phyloP scores from a whole-genome alignment of 92 coral and sea anemone species.

The Epizoanthus ramosus region DNA sequence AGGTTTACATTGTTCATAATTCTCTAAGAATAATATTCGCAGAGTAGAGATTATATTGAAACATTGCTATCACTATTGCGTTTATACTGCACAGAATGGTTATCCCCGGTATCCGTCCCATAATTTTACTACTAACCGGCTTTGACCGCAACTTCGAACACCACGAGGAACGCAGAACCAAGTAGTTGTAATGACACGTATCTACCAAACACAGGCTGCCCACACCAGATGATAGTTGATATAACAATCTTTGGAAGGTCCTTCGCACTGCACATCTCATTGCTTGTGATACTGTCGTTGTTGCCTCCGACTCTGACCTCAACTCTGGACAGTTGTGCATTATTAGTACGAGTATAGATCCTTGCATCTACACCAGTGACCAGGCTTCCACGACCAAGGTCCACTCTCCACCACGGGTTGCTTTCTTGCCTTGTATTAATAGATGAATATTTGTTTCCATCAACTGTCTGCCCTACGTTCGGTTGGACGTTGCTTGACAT shows the following conservation, averaged over 20 bases:
- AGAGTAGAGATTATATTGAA: no score
- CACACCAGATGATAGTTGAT: background rate
- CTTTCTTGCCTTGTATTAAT: background rate
- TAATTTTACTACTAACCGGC: no score
- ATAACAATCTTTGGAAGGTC: no score
- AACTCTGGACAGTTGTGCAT: background rate
- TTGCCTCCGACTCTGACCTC: constrained; percentile 1
- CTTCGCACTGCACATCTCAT: background rate
- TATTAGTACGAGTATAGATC: background rate
- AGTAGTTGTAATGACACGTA: background rate
- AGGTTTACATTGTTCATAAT: no score
- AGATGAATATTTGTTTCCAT: background rate
- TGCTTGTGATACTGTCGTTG: background rate
- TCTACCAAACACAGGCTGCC: background rate
- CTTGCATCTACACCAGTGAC: background rate
- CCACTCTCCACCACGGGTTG: background rate
- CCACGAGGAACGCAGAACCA: background rate
- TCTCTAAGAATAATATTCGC: no score
- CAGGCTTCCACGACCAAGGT: constrained; percentile 23
- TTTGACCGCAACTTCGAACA: no score
- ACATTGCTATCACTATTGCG: no score
- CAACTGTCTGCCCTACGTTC: background rate
- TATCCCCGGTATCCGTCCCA: no score
- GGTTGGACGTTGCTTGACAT: background rate
- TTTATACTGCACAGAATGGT: no score